Conservation (phyloP, 2,797 vertebrate genomes). For the Acridotheres tristis region DNA sequence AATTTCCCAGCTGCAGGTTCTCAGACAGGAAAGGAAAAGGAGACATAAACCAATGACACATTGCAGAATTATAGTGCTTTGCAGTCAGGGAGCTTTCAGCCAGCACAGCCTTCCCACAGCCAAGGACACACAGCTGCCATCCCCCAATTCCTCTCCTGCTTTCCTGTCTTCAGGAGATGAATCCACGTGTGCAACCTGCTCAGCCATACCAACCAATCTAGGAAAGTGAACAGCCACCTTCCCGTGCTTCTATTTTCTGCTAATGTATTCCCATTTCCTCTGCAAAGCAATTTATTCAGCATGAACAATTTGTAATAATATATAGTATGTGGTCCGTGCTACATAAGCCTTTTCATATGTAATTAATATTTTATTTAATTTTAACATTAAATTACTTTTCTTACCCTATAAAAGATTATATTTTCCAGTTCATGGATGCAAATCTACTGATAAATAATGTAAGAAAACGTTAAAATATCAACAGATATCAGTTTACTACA, state of each 20-base stretch:
- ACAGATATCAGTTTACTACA: conserved; percentile 50
- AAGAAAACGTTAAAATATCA: conserved; percentile 44
- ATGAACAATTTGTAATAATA: conserved; percentile 9
- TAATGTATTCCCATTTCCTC: background rate
- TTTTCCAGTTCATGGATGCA: conserved; percentile 62
- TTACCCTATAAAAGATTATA: conserved; percentile 22
- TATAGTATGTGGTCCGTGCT: background rate
- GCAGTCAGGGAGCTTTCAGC: background rate
- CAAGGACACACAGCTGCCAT: background rate
- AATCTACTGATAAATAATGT: conserved; percentile 52
- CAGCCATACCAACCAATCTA: background rate
- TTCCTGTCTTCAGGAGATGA: background rate
- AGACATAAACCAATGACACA: background rate
- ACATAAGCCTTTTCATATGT: conserved; percentile 2
- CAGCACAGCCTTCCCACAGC: background rate
- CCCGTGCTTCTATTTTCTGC: background rate
- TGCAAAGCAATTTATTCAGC: conserved; percentile 47
- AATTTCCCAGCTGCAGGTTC: background rate
- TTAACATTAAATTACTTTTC: conserved; percentile 47
- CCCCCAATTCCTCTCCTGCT: background rate
- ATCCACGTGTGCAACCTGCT: background rate
- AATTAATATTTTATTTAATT: conserved; percentile 62
- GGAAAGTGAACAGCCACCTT: background rate
- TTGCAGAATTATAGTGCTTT: background rate
- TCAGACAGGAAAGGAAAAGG: background rate